These are phyloP conservation scores for Poeciliopsis paucimaculata DNA, from an alignment of 2,797 vertebrate species.

Conservation along the genomic window DNA sequence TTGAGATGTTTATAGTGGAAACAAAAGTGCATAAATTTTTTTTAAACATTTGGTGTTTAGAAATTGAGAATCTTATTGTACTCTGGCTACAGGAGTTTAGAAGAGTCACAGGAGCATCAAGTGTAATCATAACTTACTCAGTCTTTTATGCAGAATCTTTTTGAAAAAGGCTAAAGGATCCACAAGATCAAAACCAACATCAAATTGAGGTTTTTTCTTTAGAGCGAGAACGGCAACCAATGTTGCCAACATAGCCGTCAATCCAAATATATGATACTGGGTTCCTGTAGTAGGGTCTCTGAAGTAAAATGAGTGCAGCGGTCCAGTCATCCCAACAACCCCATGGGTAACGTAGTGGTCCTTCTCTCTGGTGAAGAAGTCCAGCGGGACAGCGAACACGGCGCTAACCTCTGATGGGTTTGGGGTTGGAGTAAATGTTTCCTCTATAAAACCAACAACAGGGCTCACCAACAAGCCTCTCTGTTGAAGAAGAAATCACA, in stretches of 20 bases:
- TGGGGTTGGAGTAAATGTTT: constrained; percentile 82
- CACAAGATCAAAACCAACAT: constrained; percentile 79
- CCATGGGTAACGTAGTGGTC: constrained; percentile 64
- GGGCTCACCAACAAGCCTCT: constrained; percentile 84
- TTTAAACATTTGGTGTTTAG: background rate
- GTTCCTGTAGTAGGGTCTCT: constrained; percentile 69
- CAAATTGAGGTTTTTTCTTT: constrained; percentile 82
- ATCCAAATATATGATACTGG: constrained; percentile 85
- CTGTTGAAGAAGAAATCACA: constrained; percentile 65
- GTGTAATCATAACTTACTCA: constrained; percentile 84
- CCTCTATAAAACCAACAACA: constrained; percentile 89
- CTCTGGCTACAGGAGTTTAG: background rate
- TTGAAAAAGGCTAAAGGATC: constrained; percentile 78
- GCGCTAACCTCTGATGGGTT: constrained; percentile 90
- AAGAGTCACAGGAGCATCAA: background rate
- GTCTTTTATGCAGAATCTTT: constrained; percentile 55
- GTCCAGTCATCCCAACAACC: constrained; percentile 3
- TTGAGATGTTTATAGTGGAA: background rate
- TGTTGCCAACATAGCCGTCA: constrained; percentile 86
- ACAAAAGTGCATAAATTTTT: constrained; percentile 2
- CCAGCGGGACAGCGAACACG: constrained; percentile 88
- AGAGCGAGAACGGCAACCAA: constrained; percentile 82
- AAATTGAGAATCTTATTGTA: background rate
- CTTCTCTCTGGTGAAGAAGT: constrained; percentile 83
- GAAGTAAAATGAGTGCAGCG: constrained; percentile 83